These are phyloP conservation scores for Drosophila pachea DNA, from an alignment of 1,140 invertebrate species.

Conservation along the genomic window DNA sequence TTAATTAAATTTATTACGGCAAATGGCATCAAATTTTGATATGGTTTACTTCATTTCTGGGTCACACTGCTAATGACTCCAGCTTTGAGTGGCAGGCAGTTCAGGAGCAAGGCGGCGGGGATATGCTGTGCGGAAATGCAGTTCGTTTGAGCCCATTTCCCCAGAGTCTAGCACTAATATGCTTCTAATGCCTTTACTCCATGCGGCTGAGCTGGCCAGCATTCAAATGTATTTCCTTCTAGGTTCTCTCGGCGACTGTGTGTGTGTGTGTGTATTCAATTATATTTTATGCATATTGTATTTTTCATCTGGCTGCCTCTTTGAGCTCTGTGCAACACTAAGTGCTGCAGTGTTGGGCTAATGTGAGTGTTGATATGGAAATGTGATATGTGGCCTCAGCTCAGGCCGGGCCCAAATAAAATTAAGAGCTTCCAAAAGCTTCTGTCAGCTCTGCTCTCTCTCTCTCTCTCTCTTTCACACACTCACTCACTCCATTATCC, in stretches of 20 bases:
- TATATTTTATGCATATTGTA: constrained; percentile 57
- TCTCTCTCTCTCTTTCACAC: no score
- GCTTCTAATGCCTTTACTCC: constrained; percentile 59
- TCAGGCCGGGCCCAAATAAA: no score
- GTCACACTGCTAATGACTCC: constrained; percentile 68
- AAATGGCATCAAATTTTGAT: constrained; percentile 70
- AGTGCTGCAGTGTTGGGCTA: no score
- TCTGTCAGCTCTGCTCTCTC: no score
- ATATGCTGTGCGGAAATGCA: constrained; percentile 2
- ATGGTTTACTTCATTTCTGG: constrained; percentile 63
- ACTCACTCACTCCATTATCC: no score
- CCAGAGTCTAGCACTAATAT: constrained; percentile 47
- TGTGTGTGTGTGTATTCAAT: constrained; percentile 54
- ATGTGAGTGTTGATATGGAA: no score
- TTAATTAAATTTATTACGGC: constrained; percentile 71
- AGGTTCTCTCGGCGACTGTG: neutral
- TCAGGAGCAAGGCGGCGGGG: constrained; percentile 25
- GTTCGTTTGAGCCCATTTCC: neutral
- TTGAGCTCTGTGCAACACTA: no score
- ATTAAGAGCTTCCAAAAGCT: no score
- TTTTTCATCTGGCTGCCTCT: constrained; percentile 41
- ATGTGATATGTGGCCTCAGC: no score
- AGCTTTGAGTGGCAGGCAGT: constrained; percentile 26
- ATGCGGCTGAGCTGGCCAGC: constrained; percentile 16
- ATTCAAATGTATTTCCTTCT: constrained; percentile 8